Evolutionary conservation across 2,888 invertebrate genomes (phyloP).

Genomic region (Dermolepida albohirtum): DNA sequence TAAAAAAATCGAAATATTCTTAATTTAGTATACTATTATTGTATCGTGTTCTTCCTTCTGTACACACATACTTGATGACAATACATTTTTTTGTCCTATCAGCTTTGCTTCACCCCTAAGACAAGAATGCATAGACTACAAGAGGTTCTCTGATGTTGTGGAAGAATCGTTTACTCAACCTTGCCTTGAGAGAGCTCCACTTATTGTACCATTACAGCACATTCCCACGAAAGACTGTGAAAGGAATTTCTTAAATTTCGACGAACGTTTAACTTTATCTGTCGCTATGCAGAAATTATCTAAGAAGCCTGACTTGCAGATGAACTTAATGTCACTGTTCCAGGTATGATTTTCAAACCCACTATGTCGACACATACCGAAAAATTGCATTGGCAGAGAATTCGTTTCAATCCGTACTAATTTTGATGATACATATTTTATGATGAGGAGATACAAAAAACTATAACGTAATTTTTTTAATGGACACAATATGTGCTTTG

Average conservation of each 20-base stretch:
- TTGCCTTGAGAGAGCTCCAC: conserved; percentile 75
- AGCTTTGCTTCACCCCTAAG: conserved; percentile 76
- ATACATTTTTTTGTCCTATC: too few relatives aligned
- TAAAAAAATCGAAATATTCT: too few relatives aligned
- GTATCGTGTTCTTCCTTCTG: too few relatives aligned
- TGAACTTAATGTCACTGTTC: conserved; percentile 78
- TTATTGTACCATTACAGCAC: conserved; percentile 77
- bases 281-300: conserved; percentile 77
- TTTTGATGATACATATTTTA: too few relatives aligned
- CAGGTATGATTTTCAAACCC: conserved; percentile 63
- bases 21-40: too few relatives aligned
- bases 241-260: conserved; percentile 77
- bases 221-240: conserved; percentile 75
- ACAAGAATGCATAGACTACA: conserved; percentile 73
- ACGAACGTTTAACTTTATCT: conserved; percentile 75
- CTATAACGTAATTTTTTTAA: too few relatives aligned
- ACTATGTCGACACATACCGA: too few relatives aligned
- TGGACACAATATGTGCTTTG: too few relatives aligned
- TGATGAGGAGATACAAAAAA: too few relatives aligned
- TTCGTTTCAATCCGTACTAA: too few relatives aligned
- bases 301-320: conserved; percentile 73
- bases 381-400: too few relatives aligned
- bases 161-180: conserved; percentile 78
- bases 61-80: too few relatives aligned
- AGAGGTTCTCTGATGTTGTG: conserved; percentile 74